Percentiles rank a stretch among this genome's conserved stretches.
phyloP scores from a whole-genome alignment of 2,888 invertebrate genomes.

The Marronus borbonicus region DNA sequence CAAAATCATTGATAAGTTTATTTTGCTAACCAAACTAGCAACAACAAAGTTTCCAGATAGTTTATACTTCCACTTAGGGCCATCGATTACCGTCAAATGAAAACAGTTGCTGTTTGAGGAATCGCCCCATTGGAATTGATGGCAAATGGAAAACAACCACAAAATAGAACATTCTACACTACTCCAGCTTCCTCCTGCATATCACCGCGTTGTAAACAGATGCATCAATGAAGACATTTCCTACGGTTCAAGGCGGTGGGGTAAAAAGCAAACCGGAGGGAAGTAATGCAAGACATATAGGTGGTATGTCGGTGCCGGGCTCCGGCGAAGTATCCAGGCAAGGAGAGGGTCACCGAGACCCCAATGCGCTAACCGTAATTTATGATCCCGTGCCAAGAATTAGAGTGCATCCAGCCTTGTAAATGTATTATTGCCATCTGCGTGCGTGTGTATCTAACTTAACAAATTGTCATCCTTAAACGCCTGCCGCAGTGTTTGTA shows the following conservation, averaged over 20 bases:
- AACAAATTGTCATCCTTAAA: conserved; percentile 64
- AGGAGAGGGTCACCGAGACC: conserved; percentile 51
- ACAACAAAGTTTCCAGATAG: too few species aligned
- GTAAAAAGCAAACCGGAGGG: background rate
- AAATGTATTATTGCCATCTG: conserved; percentile 66
- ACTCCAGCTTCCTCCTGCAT: background rate
- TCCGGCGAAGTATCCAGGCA: background rate
- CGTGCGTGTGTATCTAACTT: conserved; percentile 57
- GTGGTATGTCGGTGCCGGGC: background rate
- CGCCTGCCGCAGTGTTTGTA: conserved; percentile 48
- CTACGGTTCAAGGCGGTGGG: background rate
- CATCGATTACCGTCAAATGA: too few species aligned
- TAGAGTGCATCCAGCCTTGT: conserved; percentile 68
- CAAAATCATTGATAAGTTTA: too few species aligned
- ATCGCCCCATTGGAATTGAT: conserved; percentile 12
- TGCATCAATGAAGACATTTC: conserved; percentile 6
- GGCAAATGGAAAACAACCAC: background rate
- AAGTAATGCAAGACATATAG: conserved; percentile 1
- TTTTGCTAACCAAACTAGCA: too few species aligned
- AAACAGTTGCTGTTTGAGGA: too few species aligned
- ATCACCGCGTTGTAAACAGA: background rate
- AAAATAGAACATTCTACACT: background rate
- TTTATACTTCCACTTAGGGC: too few species aligned
- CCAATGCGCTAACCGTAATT: conserved; percentile 60
- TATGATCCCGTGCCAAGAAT: conserved; percentile 66